Conservation (phyloP, 2,113 vertebrate genomes). For the Numenius arquata region DNA sequence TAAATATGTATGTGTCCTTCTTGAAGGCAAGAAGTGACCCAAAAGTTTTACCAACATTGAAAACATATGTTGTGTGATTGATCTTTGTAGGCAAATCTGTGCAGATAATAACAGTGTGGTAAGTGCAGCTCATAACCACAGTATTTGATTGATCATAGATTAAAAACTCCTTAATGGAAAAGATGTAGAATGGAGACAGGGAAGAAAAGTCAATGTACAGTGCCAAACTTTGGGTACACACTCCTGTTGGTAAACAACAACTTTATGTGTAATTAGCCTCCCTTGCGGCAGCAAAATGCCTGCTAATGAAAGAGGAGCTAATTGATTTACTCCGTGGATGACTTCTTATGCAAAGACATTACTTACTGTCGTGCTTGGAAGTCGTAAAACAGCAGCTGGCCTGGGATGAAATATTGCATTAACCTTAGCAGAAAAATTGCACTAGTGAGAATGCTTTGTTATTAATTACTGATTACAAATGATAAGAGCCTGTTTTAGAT, state of each 20-base stretch:
- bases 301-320: constrained; percentile 58
- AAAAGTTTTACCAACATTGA: not conserved
- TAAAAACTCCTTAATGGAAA: not conserved
- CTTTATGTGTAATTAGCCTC: constrained; percentile 54
- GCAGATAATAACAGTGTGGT: not conserved
- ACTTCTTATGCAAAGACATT: constrained; percentile 56
- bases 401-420: constrained; percentile 52
- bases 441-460: constrained; percentile 57
- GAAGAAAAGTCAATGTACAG: not conserved
- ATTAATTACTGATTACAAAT: constrained; percentile 69
- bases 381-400: constrained; percentile 61
- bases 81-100: not conserved
- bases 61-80: not conserved
- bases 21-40: not conserved
- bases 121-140: not conserved
- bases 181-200: not conserved
- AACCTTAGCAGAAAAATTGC: constrained; percentile 43
- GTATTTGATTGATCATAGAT: not conserved
- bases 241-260: constrained; percentile 35
- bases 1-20: not conserved
- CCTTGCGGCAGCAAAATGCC: constrained; percentile 56
- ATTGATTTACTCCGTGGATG: constrained; percentile 60
- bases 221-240: not conserved
- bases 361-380: constrained; percentile 42
- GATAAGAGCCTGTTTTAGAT: constrained; percentile 15